Evolutionary conservation across 53 echinoderm and acorn worm species (phyloP).

Genomic region (Astropecten irregularis): DNA sequence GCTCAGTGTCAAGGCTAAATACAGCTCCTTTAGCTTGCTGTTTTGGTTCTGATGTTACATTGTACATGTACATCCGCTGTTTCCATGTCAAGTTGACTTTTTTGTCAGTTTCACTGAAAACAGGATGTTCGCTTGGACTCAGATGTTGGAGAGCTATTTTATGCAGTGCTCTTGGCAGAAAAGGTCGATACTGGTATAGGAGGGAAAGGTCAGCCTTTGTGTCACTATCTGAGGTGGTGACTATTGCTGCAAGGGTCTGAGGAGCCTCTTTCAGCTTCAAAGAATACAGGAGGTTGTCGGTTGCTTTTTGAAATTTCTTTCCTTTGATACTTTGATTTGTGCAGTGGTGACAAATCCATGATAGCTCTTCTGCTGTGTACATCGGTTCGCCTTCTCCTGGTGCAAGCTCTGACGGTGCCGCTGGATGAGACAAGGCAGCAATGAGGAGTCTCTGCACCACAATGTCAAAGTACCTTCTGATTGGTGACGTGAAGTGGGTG

Average conservation of each 20-base stretch:
- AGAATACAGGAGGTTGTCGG: slow-evolving; percentile 46
- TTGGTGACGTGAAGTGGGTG: slow-evolving; percentile 82
- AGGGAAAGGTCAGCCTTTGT: slow-evolving; percentile 50
- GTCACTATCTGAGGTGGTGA: slow-evolving; percentile 43
- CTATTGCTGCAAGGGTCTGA: slow-evolving; percentile 29
- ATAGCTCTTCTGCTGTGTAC: slow-evolving; percentile 65
- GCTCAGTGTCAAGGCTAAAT: slow-evolving; percentile 16
- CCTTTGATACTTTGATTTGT: slow-evolving; percentile 57
- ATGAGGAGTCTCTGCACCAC: slow-evolving; percentile 74
- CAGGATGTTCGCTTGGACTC: slow-evolving; percentile 58
- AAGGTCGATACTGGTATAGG: slow-evolving; percentile 48
- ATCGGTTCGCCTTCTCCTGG: slow-evolving; percentile 2
- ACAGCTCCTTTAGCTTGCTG: neutral
- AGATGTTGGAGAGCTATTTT: slow-evolving; percentile 23
- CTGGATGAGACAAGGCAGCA: too few species aligned
- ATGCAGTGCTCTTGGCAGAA: slow-evolving; percentile 4
- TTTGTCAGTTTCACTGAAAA: neutral
- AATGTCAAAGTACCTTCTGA: slow-evolving; percentile 83
- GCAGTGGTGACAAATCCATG: slow-evolving; percentile 69
- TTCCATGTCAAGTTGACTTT: slow-evolving; percentile 60
- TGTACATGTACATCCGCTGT: slow-evolving; percentile 59
- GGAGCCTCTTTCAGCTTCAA: slow-evolving; percentile 70
- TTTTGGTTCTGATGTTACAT: neutral
- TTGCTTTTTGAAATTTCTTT: slow-evolving; percentile 60
- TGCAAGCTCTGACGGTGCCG: too few species aligned